Conservation (phyloP, 2,113 vertebrate species). For the Columbina picui region DNA sequence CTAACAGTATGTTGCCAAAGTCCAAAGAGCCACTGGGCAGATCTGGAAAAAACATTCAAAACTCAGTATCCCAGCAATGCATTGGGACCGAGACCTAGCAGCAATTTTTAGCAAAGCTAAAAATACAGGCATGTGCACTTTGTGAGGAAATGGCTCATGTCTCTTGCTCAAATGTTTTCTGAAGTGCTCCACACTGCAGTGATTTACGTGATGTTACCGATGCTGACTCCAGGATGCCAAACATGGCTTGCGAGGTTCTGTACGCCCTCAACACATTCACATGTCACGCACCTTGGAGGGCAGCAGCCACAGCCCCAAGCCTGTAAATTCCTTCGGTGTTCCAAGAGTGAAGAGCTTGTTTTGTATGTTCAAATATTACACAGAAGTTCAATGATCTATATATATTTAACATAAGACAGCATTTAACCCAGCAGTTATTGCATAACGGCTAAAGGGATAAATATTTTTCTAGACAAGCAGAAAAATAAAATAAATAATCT, state of each 20-base stretch:
- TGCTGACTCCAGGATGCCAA: background rate
- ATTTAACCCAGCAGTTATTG: background rate
- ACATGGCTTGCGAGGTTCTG: fast-evolving
- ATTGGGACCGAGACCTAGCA: background rate
- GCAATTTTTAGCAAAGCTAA: background rate
- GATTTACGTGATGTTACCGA: background rate
- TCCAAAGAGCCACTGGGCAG: background rate
- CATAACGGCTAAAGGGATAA: background rate
- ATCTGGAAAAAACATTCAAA: background rate
- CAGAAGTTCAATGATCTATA: background rate
- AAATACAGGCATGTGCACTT: background rate
- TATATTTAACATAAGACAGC: fast-evolving
- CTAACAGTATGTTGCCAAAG: background rate
- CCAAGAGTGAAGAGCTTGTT: background rate
- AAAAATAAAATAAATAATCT: background rate
- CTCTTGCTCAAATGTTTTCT: background rate
- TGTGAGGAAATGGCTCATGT: background rate
- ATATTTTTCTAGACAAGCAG: background rate
- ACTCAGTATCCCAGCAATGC: background rate
- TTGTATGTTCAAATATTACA: background rate
- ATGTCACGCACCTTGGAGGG: too few relatives aligned
- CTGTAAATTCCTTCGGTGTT: background rate
- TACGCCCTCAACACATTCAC: fast-evolving
- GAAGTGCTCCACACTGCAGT: background rate
- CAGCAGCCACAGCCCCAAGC: background rate